Evolutionary conservation across 1,140 invertebrate species (phyloP).

Genomic region (Drosophila biarmipes): DNA sequence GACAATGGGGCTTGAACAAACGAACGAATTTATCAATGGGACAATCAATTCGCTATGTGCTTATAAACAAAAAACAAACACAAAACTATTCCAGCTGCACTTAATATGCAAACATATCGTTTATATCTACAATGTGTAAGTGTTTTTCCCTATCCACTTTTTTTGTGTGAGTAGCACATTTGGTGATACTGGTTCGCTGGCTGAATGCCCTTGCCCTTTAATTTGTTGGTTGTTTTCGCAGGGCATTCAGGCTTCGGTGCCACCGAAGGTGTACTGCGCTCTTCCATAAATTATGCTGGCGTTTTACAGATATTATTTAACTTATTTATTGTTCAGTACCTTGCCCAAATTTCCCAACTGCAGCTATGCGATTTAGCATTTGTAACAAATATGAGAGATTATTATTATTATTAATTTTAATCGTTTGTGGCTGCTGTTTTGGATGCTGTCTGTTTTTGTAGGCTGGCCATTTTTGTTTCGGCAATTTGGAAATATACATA

Average conservation of each 20-base stretch:
- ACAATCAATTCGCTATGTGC: constrained; percentile 31
- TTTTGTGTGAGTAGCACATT: constrained; percentile 7
- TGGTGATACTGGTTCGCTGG: neutral
- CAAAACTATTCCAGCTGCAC: constrained; percentile 14
- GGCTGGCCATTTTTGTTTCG: constrained; percentile 8
- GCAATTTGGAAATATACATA: constrained; percentile 25
- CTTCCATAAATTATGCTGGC: constrained; percentile 16
- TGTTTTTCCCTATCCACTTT: constrained; percentile 3
- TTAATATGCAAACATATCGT: constrained; percentile 45
- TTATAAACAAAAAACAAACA: constrained; percentile 1
- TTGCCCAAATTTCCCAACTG: constrained; percentile 84
- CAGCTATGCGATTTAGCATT: constrained; percentile 67
- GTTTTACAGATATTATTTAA: constrained; percentile 24
- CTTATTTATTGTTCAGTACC: constrained; percentile 63
- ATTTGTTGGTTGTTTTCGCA: neutral
- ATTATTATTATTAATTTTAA: constrained; percentile 50
- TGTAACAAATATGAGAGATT: constrained; percentile 60
- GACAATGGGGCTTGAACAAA: constrained; percentile 44
- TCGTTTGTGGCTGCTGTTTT: constrained; percentile 18
- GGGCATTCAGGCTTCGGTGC: constrained; percentile 23
- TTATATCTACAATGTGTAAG: constrained; percentile 35
- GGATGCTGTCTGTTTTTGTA: constrained; percentile 31
- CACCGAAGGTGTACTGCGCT: constrained; percentile 2
- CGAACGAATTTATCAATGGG: constrained; percentile 40
- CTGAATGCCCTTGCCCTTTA: constrained; percentile 18